These are phyloP conservation scores for Caenorhabditis angaria DNA, from an alignment of 2,888 invertebrate species.

Conservation along the genomic window DNA sequence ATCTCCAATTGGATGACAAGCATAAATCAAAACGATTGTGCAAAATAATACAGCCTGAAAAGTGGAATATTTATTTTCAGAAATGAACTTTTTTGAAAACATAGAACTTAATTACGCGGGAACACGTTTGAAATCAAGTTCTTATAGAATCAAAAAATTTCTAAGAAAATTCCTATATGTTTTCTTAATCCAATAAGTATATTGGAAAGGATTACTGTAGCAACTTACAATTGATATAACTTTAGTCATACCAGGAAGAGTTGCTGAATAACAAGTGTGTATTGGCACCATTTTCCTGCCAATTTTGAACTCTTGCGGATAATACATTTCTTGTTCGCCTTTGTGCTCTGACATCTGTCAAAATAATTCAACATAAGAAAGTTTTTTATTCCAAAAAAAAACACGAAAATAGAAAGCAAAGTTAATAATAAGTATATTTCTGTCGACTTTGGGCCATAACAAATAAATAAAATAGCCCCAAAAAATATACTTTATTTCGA, in stretches of 20 bases:
- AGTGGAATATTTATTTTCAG: no score
- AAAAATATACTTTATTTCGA: background rate
- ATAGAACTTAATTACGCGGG: background rate
- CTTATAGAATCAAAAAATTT: background rate
- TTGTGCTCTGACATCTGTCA: background rate
- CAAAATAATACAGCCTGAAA: slow-evolving; percentile 52
- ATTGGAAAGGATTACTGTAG: background rate
- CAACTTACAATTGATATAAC: slow-evolving; percentile 57
- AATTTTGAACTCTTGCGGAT: slow-evolving; percentile 33
- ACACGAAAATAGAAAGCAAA: background rate
- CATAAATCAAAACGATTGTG: slow-evolving; percentile 44
- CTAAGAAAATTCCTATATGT: background rate
- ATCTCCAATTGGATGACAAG: slow-evolving; percentile 55
- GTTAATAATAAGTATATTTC: no score
- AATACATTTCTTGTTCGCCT: slow-evolving; percentile 8
- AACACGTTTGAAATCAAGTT: background rate
- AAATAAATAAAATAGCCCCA: slow-evolving; percentile 1
- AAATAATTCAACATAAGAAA: background rate
- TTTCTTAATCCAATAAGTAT: background rate
- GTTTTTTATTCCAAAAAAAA: background rate
- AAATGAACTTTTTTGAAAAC: slow-evolving; percentile 1
- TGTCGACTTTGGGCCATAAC: background rate
- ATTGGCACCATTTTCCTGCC: slow-evolving; percentile 51
- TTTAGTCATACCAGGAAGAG: slow-evolving; percentile 58
- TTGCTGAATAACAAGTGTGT: slow-evolving; percentile 57